A percentile compares a stretch with the other conserved stretches of the same genome.
Evolutionary conservation across 2,113 vertebrate species (phyloP).

Genomic region (Tenebrosternarchus preto): DNA sequence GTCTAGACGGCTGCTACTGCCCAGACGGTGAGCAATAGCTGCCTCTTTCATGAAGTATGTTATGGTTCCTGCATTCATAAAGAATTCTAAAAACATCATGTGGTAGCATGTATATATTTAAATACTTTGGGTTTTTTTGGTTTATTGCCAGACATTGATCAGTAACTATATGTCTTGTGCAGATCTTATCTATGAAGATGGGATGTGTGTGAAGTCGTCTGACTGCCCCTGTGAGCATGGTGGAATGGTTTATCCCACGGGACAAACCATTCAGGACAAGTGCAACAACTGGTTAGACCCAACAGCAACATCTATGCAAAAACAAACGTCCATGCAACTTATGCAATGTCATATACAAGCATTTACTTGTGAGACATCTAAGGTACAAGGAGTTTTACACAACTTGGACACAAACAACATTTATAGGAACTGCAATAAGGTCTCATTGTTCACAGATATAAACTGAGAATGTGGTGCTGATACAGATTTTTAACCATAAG

Average conservation of each 20-base stretch:
- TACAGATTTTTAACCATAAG: no score
- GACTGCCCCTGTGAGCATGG: conserved; percentile 93
- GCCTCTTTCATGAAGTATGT: neutral
- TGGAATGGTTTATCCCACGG: conserved; percentile 78
- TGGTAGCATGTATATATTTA: neutral
- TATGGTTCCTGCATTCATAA: no score
- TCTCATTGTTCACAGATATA: no score
- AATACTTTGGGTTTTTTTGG: no score
- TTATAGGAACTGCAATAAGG: neutral
- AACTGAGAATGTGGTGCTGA: no score
- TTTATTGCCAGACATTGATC: neutral
- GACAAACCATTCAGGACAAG: conserved; percentile 86
- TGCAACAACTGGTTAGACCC: conserved; percentile 89
- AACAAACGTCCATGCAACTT: neutral
- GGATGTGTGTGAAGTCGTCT: conserved; percentile 78
- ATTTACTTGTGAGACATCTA: neutral
- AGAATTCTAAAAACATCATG: no score
- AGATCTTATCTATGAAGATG: conserved; percentile 89
- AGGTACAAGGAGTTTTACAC: neutral
- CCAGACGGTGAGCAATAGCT: conserved; percentile 75
- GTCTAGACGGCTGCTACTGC: conserved; percentile 95
- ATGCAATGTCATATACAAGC: neutral
- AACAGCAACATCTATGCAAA: neutral
- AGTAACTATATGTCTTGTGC: neutral
- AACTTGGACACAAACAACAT: neutral